Percentiles rank a stretch among this genome's conserved stretches.
Conservation (phyloP, 1,140 invertebrate genomes). For the Orius insidiosus region DNA sequence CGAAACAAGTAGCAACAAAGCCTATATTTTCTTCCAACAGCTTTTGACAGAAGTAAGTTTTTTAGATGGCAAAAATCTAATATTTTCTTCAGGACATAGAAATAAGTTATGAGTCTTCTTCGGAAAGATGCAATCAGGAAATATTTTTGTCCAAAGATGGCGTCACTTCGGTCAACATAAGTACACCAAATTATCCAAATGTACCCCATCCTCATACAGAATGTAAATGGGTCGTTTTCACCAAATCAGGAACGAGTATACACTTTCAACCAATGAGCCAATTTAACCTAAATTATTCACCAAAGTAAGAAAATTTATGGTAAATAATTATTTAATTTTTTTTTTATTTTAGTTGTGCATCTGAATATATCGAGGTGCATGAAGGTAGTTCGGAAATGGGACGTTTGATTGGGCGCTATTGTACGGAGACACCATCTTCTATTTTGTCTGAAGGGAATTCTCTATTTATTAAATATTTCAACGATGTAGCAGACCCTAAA, state of each 20-base stretch:
- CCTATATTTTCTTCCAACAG: slow-evolving; percentile 29
- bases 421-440: slow-evolving; percentile 33
- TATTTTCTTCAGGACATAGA: slow-evolving; percentile 34
- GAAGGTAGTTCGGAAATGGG: slow-evolving; percentile 56
- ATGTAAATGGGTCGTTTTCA: slow-evolving; percentile 60
- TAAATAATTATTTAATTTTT: slow-evolving; percentile 18
- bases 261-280: slow-evolving; percentile 52
- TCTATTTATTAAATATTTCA: slow-evolving; percentile 54
- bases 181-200: slow-evolving; percentile 61
- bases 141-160: slow-evolving; percentile 25
- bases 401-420: slow-evolving; percentile 41
- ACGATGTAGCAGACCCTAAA: slow-evolving; percentile 43
- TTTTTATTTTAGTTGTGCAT: slow-evolving; percentile 43
- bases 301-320: slow-evolving; percentile 25
- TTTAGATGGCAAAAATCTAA: too few species aligned
- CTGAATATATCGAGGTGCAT: slow-evolving; percentile 56
- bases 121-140: slow-evolving; percentile 37
- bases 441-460: slow-evolving; percentile 43
- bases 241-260: slow-evolving; percentile 45
- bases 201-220: slow-evolving; percentile 56
- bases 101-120: slow-evolving; percentile 37
- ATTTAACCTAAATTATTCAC: slow-evolving; percentile 43
- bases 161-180: slow-evolving; percentile 33
- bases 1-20: slow-evolving; percentile 45
- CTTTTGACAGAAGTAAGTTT: background rate